Percentiles rank a stretch among this genome's conserved stretches.
Conservation (phyloP, 2,888 invertebrate genomes). For the Drosophila anomelani region DNA sequence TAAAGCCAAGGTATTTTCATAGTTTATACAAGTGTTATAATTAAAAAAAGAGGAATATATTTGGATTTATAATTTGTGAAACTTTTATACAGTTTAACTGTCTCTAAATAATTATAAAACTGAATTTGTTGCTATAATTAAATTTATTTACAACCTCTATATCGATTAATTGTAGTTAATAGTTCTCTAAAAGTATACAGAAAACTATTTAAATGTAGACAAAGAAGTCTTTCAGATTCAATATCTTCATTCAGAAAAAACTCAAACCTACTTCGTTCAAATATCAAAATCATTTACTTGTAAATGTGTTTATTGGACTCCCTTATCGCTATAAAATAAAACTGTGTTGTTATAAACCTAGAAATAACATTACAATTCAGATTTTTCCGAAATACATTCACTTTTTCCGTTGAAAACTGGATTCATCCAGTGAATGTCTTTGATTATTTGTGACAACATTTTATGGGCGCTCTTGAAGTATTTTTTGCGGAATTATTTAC, state of each 20-base stretch:
- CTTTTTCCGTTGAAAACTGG: slow-evolving; percentile 5
- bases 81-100: not conserved
- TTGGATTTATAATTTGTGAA: not conserved
- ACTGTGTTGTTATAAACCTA: not conserved
- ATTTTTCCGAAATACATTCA: not conserved
- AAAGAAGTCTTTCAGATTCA: not conserved
- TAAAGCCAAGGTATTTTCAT: too few relatives aligned
- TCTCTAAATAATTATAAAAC: not conserved
- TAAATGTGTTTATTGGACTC: too few relatives aligned
- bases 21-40: too few relatives aligned
- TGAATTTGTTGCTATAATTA: not conserved
- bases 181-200: not conserved
- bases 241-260: not conserved
- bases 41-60: too few relatives aligned
- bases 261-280: not conserved
- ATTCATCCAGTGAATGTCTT: slow-evolving; percentile 7
- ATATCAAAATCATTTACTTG: not conserved
- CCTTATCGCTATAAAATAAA: not conserved
- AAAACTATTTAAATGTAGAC: not conserved
- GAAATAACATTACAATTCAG: slow-evolving; percentile 7
- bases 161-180: too few relatives aligned
- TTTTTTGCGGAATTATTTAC: not conserved
- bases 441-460: slow-evolving; percentile 1
- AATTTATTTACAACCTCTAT: too few relatives aligned
- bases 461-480: not conserved